Evolutionary conservation across 2,113 vertebrate species (phyloP).

Genomic region (Brevimyrus niger): DNA sequence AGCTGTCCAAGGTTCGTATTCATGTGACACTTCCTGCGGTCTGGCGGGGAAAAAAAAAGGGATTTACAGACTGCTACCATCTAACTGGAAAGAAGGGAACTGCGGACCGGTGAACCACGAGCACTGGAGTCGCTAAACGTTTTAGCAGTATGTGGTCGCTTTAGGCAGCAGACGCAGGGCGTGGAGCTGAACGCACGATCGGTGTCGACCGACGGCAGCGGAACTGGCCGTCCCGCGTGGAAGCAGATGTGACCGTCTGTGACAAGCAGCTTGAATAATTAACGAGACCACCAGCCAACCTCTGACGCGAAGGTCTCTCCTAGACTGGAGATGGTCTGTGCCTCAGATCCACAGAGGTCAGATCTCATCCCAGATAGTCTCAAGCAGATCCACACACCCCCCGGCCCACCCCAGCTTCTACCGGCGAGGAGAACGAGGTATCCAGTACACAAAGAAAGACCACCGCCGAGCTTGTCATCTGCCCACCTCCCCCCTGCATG

Average conservation of each 20-base stretch:
- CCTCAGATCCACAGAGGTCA: conserved; percentile 30
- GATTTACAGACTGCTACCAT: neutral
- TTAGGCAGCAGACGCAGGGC: neutral
- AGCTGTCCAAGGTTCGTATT: neutral
- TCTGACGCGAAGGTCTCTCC: conserved; percentile 6
- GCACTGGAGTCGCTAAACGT: neutral
- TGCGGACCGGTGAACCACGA: neutral
- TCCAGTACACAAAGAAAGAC: neutral
- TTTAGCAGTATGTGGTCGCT: neutral
- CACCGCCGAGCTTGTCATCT: neutral
- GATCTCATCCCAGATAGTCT: conserved; percentile 25
- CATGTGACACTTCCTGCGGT: neutral
- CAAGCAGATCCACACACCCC: neutral
- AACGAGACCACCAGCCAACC: neutral
- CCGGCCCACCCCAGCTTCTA: neutral
- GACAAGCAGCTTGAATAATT: conserved; percentile 15
- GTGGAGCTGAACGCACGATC: neutral
- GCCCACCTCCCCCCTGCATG: neutral
- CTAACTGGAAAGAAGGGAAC: neutral
- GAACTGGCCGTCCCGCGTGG: neutral
- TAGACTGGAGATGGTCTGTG: conserved; percentile 22
- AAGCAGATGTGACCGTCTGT: neutral
- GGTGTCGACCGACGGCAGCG: neutral
- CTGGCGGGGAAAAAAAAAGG: neutral
- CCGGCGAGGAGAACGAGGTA: conserved; percentile 22